Conservation (phyloP, 1,140 invertebrate species). For the Pinna nobilis region DNA sequence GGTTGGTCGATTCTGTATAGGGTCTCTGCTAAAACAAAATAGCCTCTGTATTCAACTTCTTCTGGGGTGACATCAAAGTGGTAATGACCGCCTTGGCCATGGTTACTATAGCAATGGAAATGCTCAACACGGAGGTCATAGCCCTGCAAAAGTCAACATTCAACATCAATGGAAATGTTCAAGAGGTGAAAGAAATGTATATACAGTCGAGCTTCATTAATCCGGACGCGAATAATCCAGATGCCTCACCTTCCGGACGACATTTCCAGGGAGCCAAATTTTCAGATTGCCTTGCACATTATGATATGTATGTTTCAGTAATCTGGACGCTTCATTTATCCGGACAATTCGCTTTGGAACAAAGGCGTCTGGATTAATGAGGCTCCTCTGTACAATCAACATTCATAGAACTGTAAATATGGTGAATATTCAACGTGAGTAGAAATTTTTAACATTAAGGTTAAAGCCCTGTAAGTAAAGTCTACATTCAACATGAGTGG, state of each 20-base stretch:
- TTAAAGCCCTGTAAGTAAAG: too few species aligned
- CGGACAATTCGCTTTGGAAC: too few species aligned
- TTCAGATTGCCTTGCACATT: too few species aligned
- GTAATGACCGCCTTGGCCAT: constrained; percentile 95
- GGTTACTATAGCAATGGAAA: constrained; percentile 93
- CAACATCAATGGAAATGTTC: not conserved
- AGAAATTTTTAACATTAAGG: not conserved
- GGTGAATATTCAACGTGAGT: not conserved
- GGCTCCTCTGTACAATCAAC: too few species aligned
- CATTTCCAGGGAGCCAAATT: too few species aligned
- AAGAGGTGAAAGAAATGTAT: constrained; percentile 11
- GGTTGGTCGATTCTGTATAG: constrained; percentile 90
- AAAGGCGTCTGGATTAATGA: too few species aligned
- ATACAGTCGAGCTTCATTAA: too few species aligned
- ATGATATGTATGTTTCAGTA: not conserved
- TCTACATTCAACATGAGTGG: too few species aligned
- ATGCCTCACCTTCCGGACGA: too few species aligned
- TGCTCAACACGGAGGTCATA: constrained; percentile 93
- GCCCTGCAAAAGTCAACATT: constrained; percentile 79
- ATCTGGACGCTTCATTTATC: too few species aligned
- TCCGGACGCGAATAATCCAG: too few species aligned
- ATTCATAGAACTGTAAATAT: not conserved
- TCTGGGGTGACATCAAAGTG: constrained; percentile 94
- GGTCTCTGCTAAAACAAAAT: constrained; percentile 85
- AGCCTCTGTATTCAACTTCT: constrained; percentile 88